Evolutionary conservation across 2,797 vertebrate genomes (phyloP).

Genomic region (Poliocrania exsul): DNA sequence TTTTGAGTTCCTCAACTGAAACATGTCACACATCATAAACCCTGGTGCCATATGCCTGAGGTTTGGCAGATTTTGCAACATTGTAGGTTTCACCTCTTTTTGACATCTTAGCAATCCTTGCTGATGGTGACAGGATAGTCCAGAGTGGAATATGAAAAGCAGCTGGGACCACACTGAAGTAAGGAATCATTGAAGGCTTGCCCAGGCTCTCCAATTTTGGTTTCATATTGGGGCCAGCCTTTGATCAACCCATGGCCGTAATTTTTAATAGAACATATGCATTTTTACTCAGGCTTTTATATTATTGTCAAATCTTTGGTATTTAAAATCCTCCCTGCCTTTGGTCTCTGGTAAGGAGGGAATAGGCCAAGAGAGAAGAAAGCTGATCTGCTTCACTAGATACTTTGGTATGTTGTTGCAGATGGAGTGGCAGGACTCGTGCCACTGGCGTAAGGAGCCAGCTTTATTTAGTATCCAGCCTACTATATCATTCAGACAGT

Average conservation of each 20-base stretch:
- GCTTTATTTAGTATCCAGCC: constrained; percentile 15
- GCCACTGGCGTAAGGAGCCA: not conserved
- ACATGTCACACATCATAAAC: not conserved
- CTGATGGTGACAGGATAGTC: not conserved
- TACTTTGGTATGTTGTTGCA: not conserved
- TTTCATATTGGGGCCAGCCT: not conserved
- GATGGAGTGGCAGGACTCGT: not conserved
- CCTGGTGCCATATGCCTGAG: fast-evolving
- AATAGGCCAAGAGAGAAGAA: not conserved
- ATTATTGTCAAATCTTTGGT: not conserved
- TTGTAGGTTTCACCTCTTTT: not conserved
- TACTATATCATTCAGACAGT: not conserved
- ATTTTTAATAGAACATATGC: not conserved
- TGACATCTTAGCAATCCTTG: not conserved
- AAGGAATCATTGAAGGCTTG: not conserved
- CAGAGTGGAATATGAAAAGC: not conserved
- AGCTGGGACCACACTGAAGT: not conserved
- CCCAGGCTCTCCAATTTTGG: not conserved
- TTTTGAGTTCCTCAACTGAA: not conserved
- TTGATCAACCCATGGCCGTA: not conserved
- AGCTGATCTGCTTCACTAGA: not conserved
- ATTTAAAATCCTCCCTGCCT: not conserved
- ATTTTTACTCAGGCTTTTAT: not conserved
- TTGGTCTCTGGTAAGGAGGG: not conserved
- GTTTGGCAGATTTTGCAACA: not conserved